Evolutionary conservation across 2,797 vertebrate genomes (phyloP), one percentile per base, ranked within the genome.

Genomic region (Danionella dracula): DNA sequence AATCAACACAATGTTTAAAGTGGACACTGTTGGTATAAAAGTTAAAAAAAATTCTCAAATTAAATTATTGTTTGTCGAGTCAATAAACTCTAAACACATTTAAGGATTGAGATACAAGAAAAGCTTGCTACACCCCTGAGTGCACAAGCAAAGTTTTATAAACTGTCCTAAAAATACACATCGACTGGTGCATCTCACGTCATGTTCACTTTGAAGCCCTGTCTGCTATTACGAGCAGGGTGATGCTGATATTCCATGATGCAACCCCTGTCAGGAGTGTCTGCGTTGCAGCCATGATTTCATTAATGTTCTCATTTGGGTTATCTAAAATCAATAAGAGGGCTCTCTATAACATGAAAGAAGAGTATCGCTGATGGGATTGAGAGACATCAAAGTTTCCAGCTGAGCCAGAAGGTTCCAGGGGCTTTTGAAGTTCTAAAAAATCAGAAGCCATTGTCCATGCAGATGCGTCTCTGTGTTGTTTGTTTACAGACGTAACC

Each of bases 281-380:
- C 53, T 50, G 42, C n/a, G n/a, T n/a, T n/a, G n/a, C 38, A 20
- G 51, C 63, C 10, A 38, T 63, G 75, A 76, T 74, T 65, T 57
- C 31, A 35, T 76, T 62, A 72, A 68, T 56, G 69, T 27, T 63
- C n/a, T 75, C 37, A 53, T 71, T 70, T 69, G 41, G 66, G 66
- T 78, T 64, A 60, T 57, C 63, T 75, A 70, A 82, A 73, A 66
- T 49, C 57, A 71, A 68, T 66, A 29, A 69, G 62, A 50, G 61
- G n/a, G n/a, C n/a, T 41, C 67, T 66, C 42, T 78, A 68, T 71
- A 73, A 83, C 78, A 85, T 79, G 54, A 87, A 81, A 81, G 73
- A 64, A 58, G 72, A 42, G 53, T 58, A 66, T 58, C 68, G 72
- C 63, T 70, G 66, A 70, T 77, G 50, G 50, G 51, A 58, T 12